Evolutionary conservation across 2,797 vertebrate genomes (phyloP).

Genomic region (Leptatherina wallacei): DNA sequence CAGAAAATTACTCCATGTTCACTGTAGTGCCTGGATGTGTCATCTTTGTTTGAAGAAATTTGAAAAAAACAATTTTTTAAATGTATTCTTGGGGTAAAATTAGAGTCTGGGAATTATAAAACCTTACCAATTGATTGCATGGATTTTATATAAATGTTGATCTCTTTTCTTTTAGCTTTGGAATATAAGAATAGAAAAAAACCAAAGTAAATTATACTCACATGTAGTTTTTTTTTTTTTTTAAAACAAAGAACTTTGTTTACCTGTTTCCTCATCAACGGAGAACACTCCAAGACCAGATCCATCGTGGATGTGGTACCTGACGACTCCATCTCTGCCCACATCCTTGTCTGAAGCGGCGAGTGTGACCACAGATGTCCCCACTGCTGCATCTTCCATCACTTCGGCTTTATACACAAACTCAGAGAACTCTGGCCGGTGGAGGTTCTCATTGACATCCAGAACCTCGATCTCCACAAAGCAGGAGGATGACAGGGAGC

Average conservation of each 20-base stretch:
- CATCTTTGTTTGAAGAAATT: not conserved
- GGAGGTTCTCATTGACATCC: slow-evolving; percentile 95
- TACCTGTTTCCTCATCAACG: slow-evolving; percentile 94
- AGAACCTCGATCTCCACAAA: slow-evolving; percentile 89
- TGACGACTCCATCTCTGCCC: slow-evolving; percentile 90
- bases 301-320: slow-evolving; percentile 91
- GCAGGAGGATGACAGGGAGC: slow-evolving; percentile 91
- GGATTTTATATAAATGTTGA: no score
- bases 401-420: slow-evolving; percentile 89
- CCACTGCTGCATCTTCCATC: slow-evolving; percentile 87
- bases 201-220: no score
- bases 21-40: not conserved
- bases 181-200: not conserved
- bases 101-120: not conserved
- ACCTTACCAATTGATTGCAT: not conserved
- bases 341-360: slow-evolving; percentile 88
- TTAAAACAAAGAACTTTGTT: not conserved
- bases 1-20: not conserved
- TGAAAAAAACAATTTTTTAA: not conserved
- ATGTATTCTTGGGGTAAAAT: not conserved
- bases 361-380: slow-evolving; percentile 86
- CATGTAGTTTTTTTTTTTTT: no score
- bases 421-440: slow-evolving; percentile 87
- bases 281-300: slow-evolving; percentile 89
- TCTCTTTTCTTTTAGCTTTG: not conserved